phyloP scores from a whole-genome alignment of 1,140 invertebrate genomes.

The Procambarus virginalis region DNA sequence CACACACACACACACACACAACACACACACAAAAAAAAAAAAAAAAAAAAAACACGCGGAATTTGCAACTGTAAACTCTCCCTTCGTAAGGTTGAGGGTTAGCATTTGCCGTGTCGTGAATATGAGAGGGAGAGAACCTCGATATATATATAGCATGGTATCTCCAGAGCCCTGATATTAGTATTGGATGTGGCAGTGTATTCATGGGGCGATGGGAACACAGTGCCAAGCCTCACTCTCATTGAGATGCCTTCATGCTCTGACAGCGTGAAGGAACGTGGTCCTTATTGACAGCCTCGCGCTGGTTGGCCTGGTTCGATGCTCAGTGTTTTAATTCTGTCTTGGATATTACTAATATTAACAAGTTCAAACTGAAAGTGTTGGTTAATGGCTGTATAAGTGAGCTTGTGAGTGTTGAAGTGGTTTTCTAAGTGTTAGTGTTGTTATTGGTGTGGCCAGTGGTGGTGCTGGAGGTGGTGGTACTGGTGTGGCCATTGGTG shows the following conservation, averaged over 20 bases:
- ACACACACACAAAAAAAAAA: conserved; percentile 30
- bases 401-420: too few relatives aligned
- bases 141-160: not conserved
- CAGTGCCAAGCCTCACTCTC: not conserved
- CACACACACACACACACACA: conserved; percentile 20
- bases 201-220: not conserved
- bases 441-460: too few relatives aligned
- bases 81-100: too few relatives aligned
- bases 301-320: not conserved
- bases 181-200: not conserved
- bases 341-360: not conserved
- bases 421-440: too few relatives aligned
- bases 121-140: not conserved
- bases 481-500: too few relatives aligned
- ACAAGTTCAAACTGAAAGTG: not conserved
- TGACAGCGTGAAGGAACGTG: not conserved
- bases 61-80: too few relatives aligned
- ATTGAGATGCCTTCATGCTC: not conserved
- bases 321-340: not conserved
- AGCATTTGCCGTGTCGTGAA: too few relatives aligned
- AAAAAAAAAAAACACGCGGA: conserved; percentile 27
- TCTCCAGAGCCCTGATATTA: not conserved
- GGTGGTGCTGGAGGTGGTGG: too few relatives aligned
- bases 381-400: not conserved
- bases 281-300: not conserved